phyloP scores from a whole-genome alignment of 2,113 vertebrate genomes.

The Pholis gunnellus region DNA sequence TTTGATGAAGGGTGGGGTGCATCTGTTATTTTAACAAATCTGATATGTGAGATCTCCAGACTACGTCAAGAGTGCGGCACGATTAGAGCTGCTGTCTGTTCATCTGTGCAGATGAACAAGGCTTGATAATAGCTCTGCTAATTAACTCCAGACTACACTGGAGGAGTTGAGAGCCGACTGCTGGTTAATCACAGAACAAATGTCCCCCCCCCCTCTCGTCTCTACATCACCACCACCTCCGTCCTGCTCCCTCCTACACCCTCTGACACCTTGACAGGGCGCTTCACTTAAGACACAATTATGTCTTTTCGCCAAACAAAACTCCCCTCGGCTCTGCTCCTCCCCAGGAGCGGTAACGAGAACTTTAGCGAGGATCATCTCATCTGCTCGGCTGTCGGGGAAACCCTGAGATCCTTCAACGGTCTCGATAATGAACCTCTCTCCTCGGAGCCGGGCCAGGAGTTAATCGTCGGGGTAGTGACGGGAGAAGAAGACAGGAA shows the following conservation, averaged over 20 bases:
- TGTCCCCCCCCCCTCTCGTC: not conserved
- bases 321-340: constrained; percentile 1
- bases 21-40: constrained; percentile 40
- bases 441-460: constrained; percentile 30
- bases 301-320: constrained; percentile 25
- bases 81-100: constrained; percentile 70
- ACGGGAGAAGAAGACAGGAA: constrained; percentile 4
- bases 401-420: constrained; percentile 44
- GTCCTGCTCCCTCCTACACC: constrained; percentile 30
- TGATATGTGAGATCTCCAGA: constrained; percentile 51
- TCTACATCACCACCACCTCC: not conserved
- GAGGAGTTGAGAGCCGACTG: constrained; percentile 58
- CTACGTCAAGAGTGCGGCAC: constrained; percentile 34
- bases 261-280: constrained; percentile 52
- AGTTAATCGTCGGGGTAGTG: constrained; percentile 45
- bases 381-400: constrained; percentile 46
- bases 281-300: constrained; percentile 54
- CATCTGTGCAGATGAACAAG: constrained; percentile 61
- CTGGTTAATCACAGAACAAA: constrained; percentile 70
- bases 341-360: constrained; percentile 42
- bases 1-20: constrained; percentile 34
- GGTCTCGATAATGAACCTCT: constrained; percentile 53
- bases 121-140: constrained; percentile 72
- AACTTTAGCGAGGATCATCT: constrained; percentile 49
- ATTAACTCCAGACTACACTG: constrained; percentile 74